phyloP scores from a whole-genome alignment of 2,797 vertebrate species.

The Oreonectes daqikongensis region DNA sequence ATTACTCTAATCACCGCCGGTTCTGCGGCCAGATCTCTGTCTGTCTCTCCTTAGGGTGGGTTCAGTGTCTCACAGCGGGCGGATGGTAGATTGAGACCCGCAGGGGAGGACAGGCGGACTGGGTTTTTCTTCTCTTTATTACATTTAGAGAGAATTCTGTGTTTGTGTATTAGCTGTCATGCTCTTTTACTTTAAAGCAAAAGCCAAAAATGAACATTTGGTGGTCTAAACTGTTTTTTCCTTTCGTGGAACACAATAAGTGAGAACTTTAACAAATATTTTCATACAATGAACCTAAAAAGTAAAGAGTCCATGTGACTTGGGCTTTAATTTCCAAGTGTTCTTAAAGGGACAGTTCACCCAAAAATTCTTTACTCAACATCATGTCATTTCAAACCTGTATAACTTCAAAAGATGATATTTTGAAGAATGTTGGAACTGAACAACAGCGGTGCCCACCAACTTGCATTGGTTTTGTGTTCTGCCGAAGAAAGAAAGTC shows the following conservation, averaged over 20 bases:
- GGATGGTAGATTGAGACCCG: slow-evolving; percentile 27
- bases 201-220: background rate
- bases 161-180: background rate
- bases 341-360: no score
- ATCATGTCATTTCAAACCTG: no score
- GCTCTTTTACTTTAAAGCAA: background rate
- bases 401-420: no score
- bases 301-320: no score
- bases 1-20: slow-evolving; percentile 43
- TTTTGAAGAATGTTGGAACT: no score
- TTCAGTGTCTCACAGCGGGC: slow-evolving; percentile 16
- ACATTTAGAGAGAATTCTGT: slow-evolving; percentile 4
- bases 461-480: no score
- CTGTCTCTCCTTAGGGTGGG: slow-evolving; percentile 36
- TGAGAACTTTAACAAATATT: no score
- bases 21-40: slow-evolving; percentile 34
- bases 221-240: no score
- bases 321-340: background rate
- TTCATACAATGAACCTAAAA: no score
- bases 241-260: background rate
- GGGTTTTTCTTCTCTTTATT: slow-evolving; percentile 37
- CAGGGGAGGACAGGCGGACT: background rate
- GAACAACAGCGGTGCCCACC: no score
- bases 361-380: no score
- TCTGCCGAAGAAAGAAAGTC: no score